Conservation (phyloP, 2,888 invertebrate species). For the Eupithecia subfuscata region DNA sequence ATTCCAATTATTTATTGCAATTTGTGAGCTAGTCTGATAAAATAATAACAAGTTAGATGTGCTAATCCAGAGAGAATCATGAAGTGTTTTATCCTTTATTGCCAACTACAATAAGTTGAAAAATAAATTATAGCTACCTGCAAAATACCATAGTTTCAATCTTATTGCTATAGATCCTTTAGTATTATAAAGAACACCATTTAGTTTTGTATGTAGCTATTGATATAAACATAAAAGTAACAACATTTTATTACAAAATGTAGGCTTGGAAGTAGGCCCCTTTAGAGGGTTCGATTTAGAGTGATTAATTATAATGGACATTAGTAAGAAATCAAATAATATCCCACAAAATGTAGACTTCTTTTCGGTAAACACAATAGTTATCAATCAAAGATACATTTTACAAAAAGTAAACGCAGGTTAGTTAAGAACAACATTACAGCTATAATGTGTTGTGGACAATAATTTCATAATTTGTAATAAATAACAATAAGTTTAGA, state of each 20-base stretch:
- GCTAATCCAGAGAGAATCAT: conserved; percentile 10
- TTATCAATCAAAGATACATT: neutral
- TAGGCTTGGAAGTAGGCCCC: neutral
- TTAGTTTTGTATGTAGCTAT: neutral
- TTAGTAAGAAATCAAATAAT: too few relatives aligned
- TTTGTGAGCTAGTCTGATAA: conserved; percentile 1
- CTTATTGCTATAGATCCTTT: neutral
- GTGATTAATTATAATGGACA: too few relatives aligned
- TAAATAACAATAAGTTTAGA: conserved; percentile 11
- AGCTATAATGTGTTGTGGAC: conserved; percentile 16
- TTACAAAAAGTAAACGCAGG: neutral
- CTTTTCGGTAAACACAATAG: neutral
- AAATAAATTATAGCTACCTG: neutral
- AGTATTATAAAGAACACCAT: neutral
- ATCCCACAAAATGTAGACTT: too few relatives aligned
- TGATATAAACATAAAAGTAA: neutral
- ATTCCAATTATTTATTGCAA: conserved; percentile 17
- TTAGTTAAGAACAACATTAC: neutral
- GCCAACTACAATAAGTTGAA: conserved; percentile 1
- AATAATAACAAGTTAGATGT: neutral
- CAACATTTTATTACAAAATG: neutral
- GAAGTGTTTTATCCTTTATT: neutral
- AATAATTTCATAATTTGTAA: conserved; percentile 17
- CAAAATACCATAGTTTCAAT: neutral
- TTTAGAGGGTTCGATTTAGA: neutral